These are phyloP conservation scores for Drosophila subobscura DNA, from an alignment of 1,140 invertebrate genomes.

Conservation along the genomic window DNA sequence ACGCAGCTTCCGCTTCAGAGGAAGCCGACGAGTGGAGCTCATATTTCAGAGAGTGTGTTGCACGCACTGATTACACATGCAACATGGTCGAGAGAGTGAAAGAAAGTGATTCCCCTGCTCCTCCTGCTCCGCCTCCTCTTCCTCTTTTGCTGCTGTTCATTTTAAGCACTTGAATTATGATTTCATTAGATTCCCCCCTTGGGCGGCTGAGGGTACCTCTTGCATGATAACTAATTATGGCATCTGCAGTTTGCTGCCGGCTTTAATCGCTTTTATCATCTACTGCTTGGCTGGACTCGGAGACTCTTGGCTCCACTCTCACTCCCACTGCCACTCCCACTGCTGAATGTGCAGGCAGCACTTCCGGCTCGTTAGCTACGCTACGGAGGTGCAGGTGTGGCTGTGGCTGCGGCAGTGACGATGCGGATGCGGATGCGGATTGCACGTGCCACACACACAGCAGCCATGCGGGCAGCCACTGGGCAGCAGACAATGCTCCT, in stretches of 20 bases:
- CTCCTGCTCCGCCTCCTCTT: slow-evolving; percentile 11
- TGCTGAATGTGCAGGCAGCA: slow-evolving; percentile 75
- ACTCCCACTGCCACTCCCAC: slow-evolving; percentile 23
- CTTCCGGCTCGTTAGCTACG: slow-evolving; percentile 75
- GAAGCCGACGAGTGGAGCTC: background rate
- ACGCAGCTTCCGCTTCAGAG: background rate
- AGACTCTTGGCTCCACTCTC: slow-evolving; percentile 14
- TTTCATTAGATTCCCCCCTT: slow-evolving; percentile 33
- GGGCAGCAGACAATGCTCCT: slow-evolving; percentile 60
- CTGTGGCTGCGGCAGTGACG: background rate
- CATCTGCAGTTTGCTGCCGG: slow-evolving; percentile 45
- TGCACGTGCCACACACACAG: slow-evolving; percentile 32
- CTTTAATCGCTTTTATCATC: slow-evolving; percentile 69
- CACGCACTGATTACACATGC: slow-evolving; percentile 40
- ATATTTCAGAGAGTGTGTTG: slow-evolving; percentile 3
- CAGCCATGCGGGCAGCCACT: slow-evolving; percentile 38
- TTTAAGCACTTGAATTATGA: slow-evolving; percentile 41
- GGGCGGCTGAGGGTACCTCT: slow-evolving; percentile 6
- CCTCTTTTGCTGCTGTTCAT: slow-evolving; percentile 2
- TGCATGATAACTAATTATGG: slow-evolving; percentile 47
- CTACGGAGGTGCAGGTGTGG: slow-evolving; percentile 35
- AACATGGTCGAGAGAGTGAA: slow-evolving; percentile 21
- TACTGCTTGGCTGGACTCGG: slow-evolving; percentile 26
- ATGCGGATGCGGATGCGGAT: slow-evolving; percentile 3
- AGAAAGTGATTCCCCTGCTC: slow-evolving; percentile 15